Conservation (phyloP, 1,140 invertebrate species). For the Trialeurodes vaporariorum region DNA sequence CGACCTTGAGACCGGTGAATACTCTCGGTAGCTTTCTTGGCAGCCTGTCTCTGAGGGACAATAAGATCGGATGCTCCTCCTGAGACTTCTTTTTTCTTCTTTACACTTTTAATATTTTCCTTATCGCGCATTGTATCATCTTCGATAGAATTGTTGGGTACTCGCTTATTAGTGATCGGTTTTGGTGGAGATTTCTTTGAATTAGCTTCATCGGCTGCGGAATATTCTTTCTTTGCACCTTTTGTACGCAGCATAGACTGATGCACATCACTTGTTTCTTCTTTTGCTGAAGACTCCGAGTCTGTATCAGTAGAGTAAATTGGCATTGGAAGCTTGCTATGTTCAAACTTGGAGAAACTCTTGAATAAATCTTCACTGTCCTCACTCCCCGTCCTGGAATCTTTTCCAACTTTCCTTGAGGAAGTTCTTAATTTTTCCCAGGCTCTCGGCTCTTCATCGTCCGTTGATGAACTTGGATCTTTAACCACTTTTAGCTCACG, state of each 20-base stretch:
- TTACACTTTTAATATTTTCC: constrained; percentile 40
- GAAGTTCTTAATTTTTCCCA: constrained; percentile 38
- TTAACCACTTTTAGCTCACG: constrained; percentile 19
- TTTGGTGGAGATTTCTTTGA: background rate
- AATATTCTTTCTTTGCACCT: constrained; percentile 70
- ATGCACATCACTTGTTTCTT: constrained; percentile 32
- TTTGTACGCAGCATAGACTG: constrained; percentile 55
- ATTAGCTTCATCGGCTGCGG: constrained; percentile 29
- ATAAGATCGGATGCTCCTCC: constrained; percentile 62
- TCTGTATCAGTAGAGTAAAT: constrained; percentile 63
- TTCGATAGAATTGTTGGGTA: constrained; percentile 31
- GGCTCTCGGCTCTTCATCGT: constrained; percentile 31
- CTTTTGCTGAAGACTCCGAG: constrained; percentile 36
- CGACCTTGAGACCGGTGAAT: constrained; percentile 41
- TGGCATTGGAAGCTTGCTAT: constrained; percentile 29
- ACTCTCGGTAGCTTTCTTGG: constrained; percentile 53
- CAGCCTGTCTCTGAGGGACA: constrained; percentile 80
- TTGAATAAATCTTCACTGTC: constrained; percentile 61
- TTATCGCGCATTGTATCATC: constrained; percentile 37
- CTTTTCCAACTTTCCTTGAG: constrained; percentile 55
- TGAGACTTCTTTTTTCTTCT: constrained; percentile 43
- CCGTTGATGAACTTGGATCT: constrained; percentile 23
- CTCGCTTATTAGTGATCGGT: constrained; percentile 17
- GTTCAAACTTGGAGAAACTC: constrained; percentile 32
- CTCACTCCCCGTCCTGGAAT: constrained; percentile 32